phyloP scores from a whole-genome alignment of 2,888 invertebrate species.

The Napeogenes sylphis region DNA sequence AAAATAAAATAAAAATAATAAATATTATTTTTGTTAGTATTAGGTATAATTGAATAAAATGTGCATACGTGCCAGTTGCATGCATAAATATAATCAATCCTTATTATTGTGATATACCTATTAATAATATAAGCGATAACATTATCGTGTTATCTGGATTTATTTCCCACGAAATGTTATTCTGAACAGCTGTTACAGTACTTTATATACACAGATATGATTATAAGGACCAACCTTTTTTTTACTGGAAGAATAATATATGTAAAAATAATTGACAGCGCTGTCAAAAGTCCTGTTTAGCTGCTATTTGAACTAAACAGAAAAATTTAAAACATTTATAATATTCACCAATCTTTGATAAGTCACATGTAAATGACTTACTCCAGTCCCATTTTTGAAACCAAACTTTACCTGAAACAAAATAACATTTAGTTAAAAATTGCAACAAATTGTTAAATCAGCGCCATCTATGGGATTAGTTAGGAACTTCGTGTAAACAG shows the following conservation, averaged over 20 bases:
- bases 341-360: too few relatives aligned
- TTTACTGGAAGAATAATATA: too few relatives aligned
- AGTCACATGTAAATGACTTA: not conserved
- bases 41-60: conserved; percentile 3
- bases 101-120: not conserved
- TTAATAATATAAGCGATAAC: conserved; percentile 4
- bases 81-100: conserved; percentile 8
- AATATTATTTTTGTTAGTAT: not conserved
- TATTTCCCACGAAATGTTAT: conserved; percentile 10
- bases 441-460: too few relatives aligned
- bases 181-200: conserved; percentile 10
- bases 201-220: not conserved
- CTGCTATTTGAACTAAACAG: too few relatives aligned
- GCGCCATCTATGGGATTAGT: not conserved
- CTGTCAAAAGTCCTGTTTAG: too few relatives aligned
- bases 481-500: not conserved
- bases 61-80: conserved; percentile 30
- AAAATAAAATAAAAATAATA: too few relatives aligned
- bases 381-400: not conserved
- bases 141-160: conserved; percentile 3
- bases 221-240: too few relatives aligned
- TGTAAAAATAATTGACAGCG: too few relatives aligned
- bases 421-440: not conserved
- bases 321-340: too few relatives aligned
- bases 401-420: not conserved